These are phyloP conservation scores for Triplophysa bombifrons DNA, from an alignment of 2,797 vertebrate species.

Conservation along the genomic window DNA sequence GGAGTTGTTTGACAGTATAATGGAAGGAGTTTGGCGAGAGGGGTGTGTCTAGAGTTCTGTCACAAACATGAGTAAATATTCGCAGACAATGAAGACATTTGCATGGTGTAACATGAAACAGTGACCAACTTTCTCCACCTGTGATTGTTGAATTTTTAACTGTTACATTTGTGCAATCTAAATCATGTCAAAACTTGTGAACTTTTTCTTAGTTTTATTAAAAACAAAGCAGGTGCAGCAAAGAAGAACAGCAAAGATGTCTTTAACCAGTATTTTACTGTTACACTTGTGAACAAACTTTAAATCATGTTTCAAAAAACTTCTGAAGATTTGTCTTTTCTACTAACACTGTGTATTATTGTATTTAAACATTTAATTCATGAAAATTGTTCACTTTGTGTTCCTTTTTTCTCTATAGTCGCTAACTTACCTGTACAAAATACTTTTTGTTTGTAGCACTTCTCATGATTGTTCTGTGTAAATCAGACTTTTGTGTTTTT, in stretches of 20 bases:
- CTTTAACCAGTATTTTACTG: neutral
- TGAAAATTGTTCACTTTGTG: too few relatives aligned
- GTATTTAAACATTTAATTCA: neutral
- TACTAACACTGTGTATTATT: neutral
- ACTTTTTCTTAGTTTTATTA: neutral
- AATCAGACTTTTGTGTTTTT: slow-evolving; percentile 11
- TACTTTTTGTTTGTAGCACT: neutral
- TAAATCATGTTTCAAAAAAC: neutral
- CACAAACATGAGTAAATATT: slow-evolving; percentile 20
- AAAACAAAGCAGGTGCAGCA: neutral
- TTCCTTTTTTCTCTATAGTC: too few relatives aligned
- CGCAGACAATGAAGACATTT: neutral
- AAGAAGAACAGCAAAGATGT: neutral
- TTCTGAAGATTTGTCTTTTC: neutral
- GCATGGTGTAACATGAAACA: neutral
- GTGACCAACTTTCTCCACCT: slow-evolving; percentile 19
- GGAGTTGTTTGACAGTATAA: neutral
- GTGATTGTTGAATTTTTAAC: neutral
- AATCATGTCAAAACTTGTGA: slow-evolving; percentile 32
- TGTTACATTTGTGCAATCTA: slow-evolving; percentile 25
- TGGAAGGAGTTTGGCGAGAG: neutral
- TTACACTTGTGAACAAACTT: neutral
- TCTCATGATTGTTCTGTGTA: slow-evolving; percentile 2
- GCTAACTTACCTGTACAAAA: too few relatives aligned
- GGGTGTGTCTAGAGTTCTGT: neutral